Percentiles rank a stretch among this genome's conserved stretches.
phyloP scores from a whole-genome alignment of 2,888 invertebrate genomes.

The Actias luna region DNA sequence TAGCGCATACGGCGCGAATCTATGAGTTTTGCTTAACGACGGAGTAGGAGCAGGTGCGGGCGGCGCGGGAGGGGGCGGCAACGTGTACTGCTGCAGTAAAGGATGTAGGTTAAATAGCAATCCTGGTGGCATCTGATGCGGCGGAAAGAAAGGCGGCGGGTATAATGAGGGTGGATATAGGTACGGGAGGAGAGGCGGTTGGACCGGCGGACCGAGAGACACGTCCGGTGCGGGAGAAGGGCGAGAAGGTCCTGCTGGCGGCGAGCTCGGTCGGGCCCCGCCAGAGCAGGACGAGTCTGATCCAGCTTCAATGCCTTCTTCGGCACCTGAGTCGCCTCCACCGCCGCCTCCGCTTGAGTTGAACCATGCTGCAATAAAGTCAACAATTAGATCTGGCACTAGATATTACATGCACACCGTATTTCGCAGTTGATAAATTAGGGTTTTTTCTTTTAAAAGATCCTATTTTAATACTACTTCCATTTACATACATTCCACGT shows the following conservation, averaged over 20 bases:
- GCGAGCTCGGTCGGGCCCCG: constrained; percentile 79
- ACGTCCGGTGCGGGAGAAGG: constrained; percentile 94
- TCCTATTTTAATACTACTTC: too few species aligned
- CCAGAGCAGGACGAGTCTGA: constrained; percentile 89
- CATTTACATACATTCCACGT: too few species aligned
- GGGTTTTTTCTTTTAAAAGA: too few species aligned
- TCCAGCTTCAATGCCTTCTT: constrained; percentile 85
- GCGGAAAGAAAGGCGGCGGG: constrained; percentile 88
- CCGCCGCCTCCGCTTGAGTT: constrained; percentile 84
- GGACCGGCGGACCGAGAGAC: constrained; percentile 95
- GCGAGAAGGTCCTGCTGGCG: constrained; percentile 81
- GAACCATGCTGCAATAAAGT: constrained; percentile 81
- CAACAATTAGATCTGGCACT: constrained; percentile 16
- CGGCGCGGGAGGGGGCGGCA: constrained; percentile 85
- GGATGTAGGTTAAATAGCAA: constrained; percentile 94
- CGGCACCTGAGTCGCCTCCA: constrained; percentile 80
- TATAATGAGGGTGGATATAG: constrained; percentile 95
- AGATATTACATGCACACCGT: neutral
- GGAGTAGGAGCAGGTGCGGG: constrained; percentile 85
- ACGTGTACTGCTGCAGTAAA: constrained; percentile 92
- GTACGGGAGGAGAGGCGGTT: constrained; percentile 96
- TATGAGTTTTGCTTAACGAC: constrained; percentile 83
- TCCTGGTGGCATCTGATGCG: constrained; percentile 90
- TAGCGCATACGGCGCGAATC: constrained; percentile 95
- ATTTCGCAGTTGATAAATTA: too few species aligned